These are phyloP conservation scores for Dorcus hopei DNA, from an alignment of 2,888 invertebrate genomes.

Conservation along the genomic window DNA sequence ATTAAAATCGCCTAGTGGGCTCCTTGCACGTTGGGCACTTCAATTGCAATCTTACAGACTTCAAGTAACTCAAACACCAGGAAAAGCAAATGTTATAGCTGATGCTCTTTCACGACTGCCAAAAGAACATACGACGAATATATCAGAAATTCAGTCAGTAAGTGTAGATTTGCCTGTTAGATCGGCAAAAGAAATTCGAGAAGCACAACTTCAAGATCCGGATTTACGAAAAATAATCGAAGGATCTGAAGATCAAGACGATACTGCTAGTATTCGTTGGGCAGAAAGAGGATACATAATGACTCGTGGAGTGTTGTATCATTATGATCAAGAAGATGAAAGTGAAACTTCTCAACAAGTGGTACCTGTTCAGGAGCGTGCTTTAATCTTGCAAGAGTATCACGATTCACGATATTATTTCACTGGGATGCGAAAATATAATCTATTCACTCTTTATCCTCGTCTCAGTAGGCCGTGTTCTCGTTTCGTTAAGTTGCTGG, in stretches of 20 bases:
- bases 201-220: slow-evolving; percentile 20
- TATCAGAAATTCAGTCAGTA: too few species aligned
- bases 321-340: slow-evolving; percentile 12
- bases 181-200: too few species aligned
- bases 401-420: slow-evolving; percentile 31
- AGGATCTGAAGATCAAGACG: slow-evolving; percentile 1
- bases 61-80: neutral
- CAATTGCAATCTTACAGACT: neutral
- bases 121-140: too few species aligned
- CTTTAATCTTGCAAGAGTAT: slow-evolving; percentile 17
- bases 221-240: slow-evolving; percentile 21
- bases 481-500: too few species aligned
- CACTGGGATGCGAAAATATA: too few species aligned
- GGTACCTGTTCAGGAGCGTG: slow-evolving; percentile 18
- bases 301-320: neutral
- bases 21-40: neutral
- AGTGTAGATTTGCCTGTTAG: too few species aligned
- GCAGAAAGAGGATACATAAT: neutral
- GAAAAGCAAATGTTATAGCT: too few species aligned
- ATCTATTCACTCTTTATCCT: too few species aligned
- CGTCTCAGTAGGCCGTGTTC: too few species aligned
- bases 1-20: neutral
- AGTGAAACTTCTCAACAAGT: slow-evolving; percentile 32
- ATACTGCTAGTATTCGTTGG: slow-evolving; percentile 3
- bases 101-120: too few species aligned